Percentiles rank a stretch among this genome's conserved stretches.
Evolutionary conservation across 2,888 invertebrate species (phyloP).

Genomic region (Melieria omissa): DNA sequence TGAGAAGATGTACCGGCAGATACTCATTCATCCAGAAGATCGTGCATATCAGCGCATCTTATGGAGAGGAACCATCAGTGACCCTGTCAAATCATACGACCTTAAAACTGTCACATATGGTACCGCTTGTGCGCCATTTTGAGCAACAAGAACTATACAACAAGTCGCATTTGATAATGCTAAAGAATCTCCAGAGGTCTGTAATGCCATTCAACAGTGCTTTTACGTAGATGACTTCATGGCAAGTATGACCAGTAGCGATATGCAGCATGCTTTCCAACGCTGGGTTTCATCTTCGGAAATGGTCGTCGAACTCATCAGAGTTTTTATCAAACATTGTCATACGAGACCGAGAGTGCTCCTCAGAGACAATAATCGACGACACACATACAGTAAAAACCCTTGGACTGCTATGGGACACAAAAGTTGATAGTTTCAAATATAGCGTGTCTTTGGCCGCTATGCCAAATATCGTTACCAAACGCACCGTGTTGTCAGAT

Average conservation of each 20-base stretch:
- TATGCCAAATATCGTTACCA: conserved; percentile 5
- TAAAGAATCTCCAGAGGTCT: conserved; percentile 2
- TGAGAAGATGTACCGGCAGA: conserved; percentile 40
- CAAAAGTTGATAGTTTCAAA: conserved; percentile 20
- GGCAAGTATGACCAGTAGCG: conserved; percentile 16
- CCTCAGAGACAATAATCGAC: conserved; percentile 22
- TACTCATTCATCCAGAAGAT: conserved; percentile 15
- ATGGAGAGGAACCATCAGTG: neutral
- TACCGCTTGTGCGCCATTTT: conserved; percentile 5
- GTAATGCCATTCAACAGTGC: conserved; percentile 16
- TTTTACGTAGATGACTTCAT: conserved; percentile 35
- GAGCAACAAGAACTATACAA: conserved; percentile 20
- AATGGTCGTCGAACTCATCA: conserved; percentile 28
- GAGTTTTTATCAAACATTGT: neutral
- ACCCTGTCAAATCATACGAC: conserved; percentile 17
- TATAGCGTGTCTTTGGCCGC: conserved; percentile 18
- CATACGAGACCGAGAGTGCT: neutral
- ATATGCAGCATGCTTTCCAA: neutral
- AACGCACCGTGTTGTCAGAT: conserved; percentile 30
- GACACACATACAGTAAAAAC: conserved; percentile 24
- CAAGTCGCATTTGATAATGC: conserved; percentile 19
- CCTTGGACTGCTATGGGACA: conserved; percentile 32
- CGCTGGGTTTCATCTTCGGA: conserved; percentile 28
- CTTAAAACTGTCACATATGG: conserved; percentile 34
- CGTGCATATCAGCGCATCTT: neutral